phyloP scores from a whole-genome alignment of 2,113 vertebrate genomes.

The Ginglymostoma cirratum region DNA sequence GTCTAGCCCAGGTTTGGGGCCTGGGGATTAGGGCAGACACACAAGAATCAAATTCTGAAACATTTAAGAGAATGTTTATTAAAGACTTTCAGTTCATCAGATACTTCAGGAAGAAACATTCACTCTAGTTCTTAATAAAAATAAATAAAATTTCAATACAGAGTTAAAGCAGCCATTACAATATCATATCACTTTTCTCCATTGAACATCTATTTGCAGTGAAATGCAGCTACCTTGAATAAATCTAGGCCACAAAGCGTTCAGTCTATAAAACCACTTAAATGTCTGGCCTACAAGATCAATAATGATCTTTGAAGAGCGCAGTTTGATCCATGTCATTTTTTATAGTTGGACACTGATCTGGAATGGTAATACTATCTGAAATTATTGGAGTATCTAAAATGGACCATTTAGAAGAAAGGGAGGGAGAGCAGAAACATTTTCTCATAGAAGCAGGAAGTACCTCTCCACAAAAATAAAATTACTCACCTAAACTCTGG shows the following conservation, averaged over 20 bases:
- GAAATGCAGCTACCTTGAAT: background rate
- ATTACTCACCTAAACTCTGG: slow-evolving; percentile 54
- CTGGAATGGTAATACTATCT: background rate
- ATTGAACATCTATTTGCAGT: background rate
- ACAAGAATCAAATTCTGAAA: background rate
- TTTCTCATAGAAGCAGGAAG: background rate
- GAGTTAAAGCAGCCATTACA: background rate
- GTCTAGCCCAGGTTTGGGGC: background rate
- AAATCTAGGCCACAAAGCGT: background rate
- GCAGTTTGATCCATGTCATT: background rate
- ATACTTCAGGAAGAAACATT: background rate
- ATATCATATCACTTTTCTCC: background rate
- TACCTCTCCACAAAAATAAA: background rate
- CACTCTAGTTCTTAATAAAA: background rate
- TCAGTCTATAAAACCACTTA: background rate
- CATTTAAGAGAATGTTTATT: background rate
- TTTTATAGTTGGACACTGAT: background rate
- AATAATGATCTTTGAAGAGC: background rate
- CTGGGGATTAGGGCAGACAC: background rate
- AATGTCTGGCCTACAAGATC: background rate
- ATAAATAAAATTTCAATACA: background rate
- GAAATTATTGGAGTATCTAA: background rate
- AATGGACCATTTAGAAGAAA: background rate
- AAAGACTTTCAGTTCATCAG: background rate
- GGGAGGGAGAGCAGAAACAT: background rate